Conservation (phyloP, 92 coral and sea anemone species). For the Zoanthus solanderi region DNA sequence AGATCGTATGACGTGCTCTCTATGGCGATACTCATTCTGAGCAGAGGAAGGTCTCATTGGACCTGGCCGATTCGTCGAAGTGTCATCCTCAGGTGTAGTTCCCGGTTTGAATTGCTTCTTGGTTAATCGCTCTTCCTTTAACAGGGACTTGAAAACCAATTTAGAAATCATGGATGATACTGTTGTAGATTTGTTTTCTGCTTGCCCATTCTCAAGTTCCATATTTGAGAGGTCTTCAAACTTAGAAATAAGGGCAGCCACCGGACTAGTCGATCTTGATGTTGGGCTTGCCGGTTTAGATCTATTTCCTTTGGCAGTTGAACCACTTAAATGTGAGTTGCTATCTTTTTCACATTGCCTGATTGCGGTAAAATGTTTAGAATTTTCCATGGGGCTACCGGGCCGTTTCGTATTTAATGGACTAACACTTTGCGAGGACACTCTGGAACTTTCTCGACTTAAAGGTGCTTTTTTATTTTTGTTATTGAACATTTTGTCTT, state of each 20-base stretch:
- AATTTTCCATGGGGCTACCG: not conserved
- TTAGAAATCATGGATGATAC: slow-evolving; percentile 80
- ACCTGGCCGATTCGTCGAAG: slow-evolving; percentile 50
- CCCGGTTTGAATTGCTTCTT: slow-evolving; percentile 75
- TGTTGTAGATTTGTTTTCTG: slow-evolving; percentile 55
- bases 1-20: slow-evolving; percentile 11
- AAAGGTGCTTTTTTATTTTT: not conserved
- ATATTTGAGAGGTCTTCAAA: slow-evolving; percentile 73
- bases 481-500: not conserved
- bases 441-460: not conserved
- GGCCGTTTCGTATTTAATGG: not conserved
- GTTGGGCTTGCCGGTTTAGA: slow-evolving; percentile 78
- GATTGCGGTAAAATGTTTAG: slow-evolving; percentile 54
- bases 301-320: slow-evolving; percentile 21
- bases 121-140: slow-evolving; percentile 76
- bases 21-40: slow-evolving; percentile 28
- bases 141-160: slow-evolving; percentile 79
- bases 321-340: slow-evolving; percentile 39
- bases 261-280: slow-evolving; percentile 80
- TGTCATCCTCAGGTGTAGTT: not conserved
- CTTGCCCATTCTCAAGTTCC: slow-evolving; percentile 31
- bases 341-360: slow-evolving; percentile 23
- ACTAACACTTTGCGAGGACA: slow-evolving; percentile 7
- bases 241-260: slow-evolving; percentile 73
- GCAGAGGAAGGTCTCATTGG: slow-evolving; percentile 73